These are phyloP conservation scores for Eristalis tenax DNA, from an alignment of 2,888 invertebrate genomes.

Conservation along the genomic window DNA sequence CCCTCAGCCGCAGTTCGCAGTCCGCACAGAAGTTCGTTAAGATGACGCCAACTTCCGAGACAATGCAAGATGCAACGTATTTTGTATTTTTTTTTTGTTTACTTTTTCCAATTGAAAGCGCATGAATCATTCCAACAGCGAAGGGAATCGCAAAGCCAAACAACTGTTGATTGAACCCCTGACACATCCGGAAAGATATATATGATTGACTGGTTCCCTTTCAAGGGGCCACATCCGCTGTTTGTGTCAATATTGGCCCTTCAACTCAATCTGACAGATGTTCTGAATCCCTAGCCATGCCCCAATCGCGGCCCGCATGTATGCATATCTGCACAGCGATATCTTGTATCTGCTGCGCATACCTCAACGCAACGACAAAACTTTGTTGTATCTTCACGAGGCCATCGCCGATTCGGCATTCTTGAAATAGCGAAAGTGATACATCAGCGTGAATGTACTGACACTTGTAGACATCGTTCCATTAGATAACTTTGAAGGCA, in stretches of 20 bases:
- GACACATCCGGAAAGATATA: background rate
- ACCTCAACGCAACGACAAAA: background rate
- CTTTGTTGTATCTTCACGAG: background rate
- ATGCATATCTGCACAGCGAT: no score
- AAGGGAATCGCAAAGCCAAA: background rate
- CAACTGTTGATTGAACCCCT: background rate
- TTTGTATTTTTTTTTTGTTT: no score
- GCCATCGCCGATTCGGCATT: slow-evolving; percentile 6
- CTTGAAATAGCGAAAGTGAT: slow-evolving; percentile 25
- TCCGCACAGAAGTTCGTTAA: no score
- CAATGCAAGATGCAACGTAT: no score
- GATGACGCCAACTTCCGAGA: no score
- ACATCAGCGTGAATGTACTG: slow-evolving; percentile 16
- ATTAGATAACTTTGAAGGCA: slow-evolving; percentile 16
- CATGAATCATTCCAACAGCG: background rate
- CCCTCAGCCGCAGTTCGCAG: no score
- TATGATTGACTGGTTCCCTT: background rate
- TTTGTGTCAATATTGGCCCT: background rate
- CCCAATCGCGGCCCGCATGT: background rate
- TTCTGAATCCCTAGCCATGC: background rate
- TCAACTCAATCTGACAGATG: background rate
- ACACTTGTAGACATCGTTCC: slow-evolving; percentile 12
- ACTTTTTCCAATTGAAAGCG: no score
- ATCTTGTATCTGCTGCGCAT: no score
- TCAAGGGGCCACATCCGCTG: background rate